Evolutionary conservation across 2,888 invertebrate genomes (phyloP).

Genomic region (Amblyjoppa fuscipennis): DNA sequence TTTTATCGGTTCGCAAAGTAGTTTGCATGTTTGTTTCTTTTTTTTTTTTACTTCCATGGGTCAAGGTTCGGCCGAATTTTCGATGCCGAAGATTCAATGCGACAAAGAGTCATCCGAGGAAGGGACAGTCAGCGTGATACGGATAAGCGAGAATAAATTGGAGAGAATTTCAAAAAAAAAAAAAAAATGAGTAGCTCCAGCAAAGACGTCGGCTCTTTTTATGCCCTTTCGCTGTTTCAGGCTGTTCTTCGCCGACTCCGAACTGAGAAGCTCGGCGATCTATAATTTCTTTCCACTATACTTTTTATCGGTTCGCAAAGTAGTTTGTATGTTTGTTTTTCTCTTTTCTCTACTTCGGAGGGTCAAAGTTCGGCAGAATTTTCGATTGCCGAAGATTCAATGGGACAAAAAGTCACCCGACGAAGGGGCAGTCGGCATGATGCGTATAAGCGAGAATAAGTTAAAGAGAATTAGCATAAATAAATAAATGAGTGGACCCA

Average conservation of each 20-base stretch:
- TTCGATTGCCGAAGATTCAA: conserved; percentile 18
- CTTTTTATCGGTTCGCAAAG: neutral
- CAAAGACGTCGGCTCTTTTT: neutral
- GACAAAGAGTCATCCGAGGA: too few species aligned
- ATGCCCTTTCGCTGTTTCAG: conserved; percentile 38
- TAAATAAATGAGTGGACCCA: neutral
- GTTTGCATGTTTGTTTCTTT: too few species aligned
- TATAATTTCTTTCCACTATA: neutral
- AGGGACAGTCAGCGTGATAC: too few species aligned
- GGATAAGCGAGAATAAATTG: too few species aligned
- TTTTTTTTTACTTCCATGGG: too few species aligned
- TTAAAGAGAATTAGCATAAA: neutral
- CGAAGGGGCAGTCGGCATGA: neutral
- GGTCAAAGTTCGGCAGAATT: neutral
- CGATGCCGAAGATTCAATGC: too few species aligned
- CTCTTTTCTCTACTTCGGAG: neutral
- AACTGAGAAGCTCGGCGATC: neutral
- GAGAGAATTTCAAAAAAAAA: too few species aligned
- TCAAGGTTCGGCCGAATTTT: too few species aligned
- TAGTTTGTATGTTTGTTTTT: neutral
- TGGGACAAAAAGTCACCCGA: neutral
- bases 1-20: too few species aligned
- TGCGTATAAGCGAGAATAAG: neutral
- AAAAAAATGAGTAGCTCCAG: too few species aligned
- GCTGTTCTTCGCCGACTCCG: conserved; percentile 36